phyloP scores from a whole-genome alignment of 2,888 invertebrate genomes.

The Leptothorax acervorum region DNA sequence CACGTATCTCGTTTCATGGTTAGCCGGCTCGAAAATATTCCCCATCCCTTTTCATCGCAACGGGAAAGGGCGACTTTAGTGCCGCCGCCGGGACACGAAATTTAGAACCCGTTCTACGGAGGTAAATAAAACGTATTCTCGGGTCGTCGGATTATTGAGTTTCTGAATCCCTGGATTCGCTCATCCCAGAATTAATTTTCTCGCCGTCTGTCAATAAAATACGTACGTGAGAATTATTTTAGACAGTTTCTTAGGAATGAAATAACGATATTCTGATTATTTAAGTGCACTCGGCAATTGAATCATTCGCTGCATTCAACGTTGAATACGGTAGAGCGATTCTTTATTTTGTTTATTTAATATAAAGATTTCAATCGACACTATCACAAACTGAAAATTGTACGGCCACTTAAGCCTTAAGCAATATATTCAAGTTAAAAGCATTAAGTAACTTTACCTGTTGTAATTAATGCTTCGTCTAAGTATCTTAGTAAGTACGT shows the following conservation, averaged over 20 bases:
- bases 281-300: too few species aligned
- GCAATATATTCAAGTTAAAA: background rate
- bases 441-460: background rate
- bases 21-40: conserved; percentile 74
- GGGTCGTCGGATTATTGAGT: conserved; percentile 28
- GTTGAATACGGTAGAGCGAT: background rate
- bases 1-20: conserved; percentile 79
- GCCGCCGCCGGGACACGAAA: conserved; percentile 20
- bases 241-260: background rate
- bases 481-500: background rate
- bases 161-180: background rate
- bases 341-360: background rate
- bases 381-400: background rate
- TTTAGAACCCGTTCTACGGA: conserved; percentile 38
- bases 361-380: background rate
- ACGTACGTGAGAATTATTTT: conserved; percentile 9
- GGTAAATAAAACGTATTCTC: conserved; percentile 45
- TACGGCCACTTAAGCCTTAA: background rate
- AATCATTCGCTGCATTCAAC: background rate
- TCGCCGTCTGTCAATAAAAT: background rate
- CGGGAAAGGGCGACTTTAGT: conserved; percentile 36
- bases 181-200: conserved; percentile 8
- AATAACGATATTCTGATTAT: background rate
- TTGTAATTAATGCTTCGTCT: background rate
- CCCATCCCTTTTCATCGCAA: conserved; percentile 58